Evolutionary conservation across 2,888 invertebrate genomes (phyloP).

Genomic region (Dryobotodes eremita): DNA sequence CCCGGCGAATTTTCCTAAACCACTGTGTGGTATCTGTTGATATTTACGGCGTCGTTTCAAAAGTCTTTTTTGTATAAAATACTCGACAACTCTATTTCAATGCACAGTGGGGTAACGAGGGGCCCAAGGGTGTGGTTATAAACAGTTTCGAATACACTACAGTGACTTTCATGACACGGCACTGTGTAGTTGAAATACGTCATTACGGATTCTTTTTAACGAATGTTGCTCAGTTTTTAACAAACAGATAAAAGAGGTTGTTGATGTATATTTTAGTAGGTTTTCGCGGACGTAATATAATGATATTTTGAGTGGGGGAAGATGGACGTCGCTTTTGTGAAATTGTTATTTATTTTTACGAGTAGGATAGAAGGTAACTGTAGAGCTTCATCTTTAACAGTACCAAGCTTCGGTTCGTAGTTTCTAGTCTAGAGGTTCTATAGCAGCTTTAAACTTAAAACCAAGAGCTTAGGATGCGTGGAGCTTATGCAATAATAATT

Average conservation of each 20-base stretch:
- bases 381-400: background rate
- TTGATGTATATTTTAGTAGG: slow-evolving; percentile 28
- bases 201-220: slow-evolving; percentile 64
- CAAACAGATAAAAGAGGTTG: slow-evolving; percentile 41
- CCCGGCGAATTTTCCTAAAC: slow-evolving; percentile 59
- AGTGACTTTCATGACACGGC: slow-evolving; percentile 35
- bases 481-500: slow-evolving; percentile 1
- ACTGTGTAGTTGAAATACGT: slow-evolving; percentile 58
- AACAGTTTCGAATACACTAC: slow-evolving; percentile 65
- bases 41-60: slow-evolving; percentile 65
- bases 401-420: background rate
- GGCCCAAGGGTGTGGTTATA: slow-evolving; percentile 70
- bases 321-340: slow-evolving; percentile 3
- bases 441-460: slow-evolving; percentile 7
- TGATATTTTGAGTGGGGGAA: slow-evolving; percentile 25
- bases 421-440: background rate
- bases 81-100: slow-evolving; percentile 75
- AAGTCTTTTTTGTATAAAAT: slow-evolving; percentile 66
- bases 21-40: slow-evolving; percentile 64
- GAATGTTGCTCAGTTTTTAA: slow-evolving; percentile 63
- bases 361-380: background rate
- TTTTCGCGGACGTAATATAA: slow-evolving; percentile 10
- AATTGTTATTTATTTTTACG: background rate
- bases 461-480: background rate
- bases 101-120: slow-evolving; percentile 77